Percentiles rank a stretch among this genome's conserved stretches.
These are phyloP conservation scores for Girardia tigrina DNA, from an alignment of 2,888 invertebrate species.

Conservation along the genomic window DNA sequence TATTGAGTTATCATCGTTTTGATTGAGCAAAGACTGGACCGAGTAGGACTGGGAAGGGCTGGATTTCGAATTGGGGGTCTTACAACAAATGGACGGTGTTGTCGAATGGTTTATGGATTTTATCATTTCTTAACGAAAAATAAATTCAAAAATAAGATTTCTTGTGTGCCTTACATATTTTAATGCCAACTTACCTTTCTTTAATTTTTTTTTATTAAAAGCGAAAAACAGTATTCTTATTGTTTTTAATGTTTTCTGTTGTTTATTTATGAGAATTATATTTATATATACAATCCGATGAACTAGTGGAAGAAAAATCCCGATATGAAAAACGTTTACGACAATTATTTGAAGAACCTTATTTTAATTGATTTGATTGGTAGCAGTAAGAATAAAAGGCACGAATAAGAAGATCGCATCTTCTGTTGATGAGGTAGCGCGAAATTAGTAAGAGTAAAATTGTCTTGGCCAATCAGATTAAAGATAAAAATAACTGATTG, in stretches of 20 bases:
- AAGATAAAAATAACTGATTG: neutral
- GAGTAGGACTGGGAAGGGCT: neutral
- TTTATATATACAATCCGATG: neutral
- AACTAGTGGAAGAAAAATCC: constrained; percentile 1
- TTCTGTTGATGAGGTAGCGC: constrained; percentile 20
- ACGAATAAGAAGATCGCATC: constrained; percentile 20
- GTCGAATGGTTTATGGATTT: neutral
- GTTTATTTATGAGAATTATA: neutral
- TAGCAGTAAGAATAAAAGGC: constrained; percentile 19
- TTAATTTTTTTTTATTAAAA: neutral
- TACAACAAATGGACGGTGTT: neutral
- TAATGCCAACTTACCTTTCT: too few species aligned
- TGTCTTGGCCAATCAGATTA: neutral
- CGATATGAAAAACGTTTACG: neutral
- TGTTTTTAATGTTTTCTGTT: neutral
- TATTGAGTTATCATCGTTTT: neutral
- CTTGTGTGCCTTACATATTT: too few species aligned
- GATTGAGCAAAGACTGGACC: neutral
- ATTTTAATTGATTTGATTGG: constrained; percentile 7
- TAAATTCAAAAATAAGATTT: neutral
- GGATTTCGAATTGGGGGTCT: neutral
- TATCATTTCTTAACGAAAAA: neutral
- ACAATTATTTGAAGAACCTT: constrained; percentile 23
- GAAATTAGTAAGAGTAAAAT: constrained; percentile 20
- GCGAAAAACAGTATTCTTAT: neutral